Conservation (phyloP, 2,888 invertebrate genomes). For the Tribolium freemani region DNA sequence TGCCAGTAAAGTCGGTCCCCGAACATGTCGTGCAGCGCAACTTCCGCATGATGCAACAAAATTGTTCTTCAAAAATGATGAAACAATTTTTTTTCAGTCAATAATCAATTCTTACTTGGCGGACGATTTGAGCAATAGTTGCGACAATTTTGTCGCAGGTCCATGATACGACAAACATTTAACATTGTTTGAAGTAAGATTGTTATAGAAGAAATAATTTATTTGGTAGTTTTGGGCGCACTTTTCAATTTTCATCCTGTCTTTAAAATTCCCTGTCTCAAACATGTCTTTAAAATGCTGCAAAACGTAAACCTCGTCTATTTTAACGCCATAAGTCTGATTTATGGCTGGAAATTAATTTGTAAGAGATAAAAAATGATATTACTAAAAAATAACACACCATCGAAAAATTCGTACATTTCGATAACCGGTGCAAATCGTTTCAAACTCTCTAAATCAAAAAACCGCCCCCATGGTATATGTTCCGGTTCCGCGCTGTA, state of each 20-base stretch:
- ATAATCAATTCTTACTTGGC: slow-evolving; percentile 65
- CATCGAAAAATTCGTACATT: slow-evolving; percentile 82
- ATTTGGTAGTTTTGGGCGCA: slow-evolving; percentile 70
- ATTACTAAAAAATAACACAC: slow-evolving; percentile 65
- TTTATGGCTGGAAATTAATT: slow-evolving; percentile 3
- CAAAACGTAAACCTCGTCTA: slow-evolving; percentile 86
- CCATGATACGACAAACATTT: slow-evolving; percentile 90
- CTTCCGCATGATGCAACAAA: slow-evolving; percentile 86
- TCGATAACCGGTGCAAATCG: slow-evolving; percentile 89
- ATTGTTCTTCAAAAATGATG: slow-evolving; percentile 67
- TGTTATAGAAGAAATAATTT: slow-evolving; percentile 81
- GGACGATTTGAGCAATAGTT: slow-evolving; percentile 71
- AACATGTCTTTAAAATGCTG: slow-evolving; percentile 91
- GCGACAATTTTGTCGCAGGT: slow-evolving; percentile 74
- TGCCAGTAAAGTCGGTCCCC: slow-evolving; percentile 88
- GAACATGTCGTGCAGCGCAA: slow-evolving; percentile 88
- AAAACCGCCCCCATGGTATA: slow-evolving; percentile 87
- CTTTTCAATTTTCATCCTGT: slow-evolving; percentile 80
- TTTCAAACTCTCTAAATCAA: slow-evolving; percentile 84
- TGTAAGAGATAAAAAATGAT: background rate
- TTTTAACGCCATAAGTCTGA: slow-evolving; percentile 61
- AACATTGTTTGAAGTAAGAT: slow-evolving; percentile 76
- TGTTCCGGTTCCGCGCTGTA: slow-evolving; percentile 72
- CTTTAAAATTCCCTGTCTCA: slow-evolving; percentile 83
- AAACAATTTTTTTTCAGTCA: slow-evolving; percentile 10